A percentile compares a stretch with the other conserved stretches of the same genome.
These are phyloP conservation scores for Cichladusa arquata DNA, from an alignment of 2,113 vertebrate genomes.

Conservation along the genomic window DNA sequence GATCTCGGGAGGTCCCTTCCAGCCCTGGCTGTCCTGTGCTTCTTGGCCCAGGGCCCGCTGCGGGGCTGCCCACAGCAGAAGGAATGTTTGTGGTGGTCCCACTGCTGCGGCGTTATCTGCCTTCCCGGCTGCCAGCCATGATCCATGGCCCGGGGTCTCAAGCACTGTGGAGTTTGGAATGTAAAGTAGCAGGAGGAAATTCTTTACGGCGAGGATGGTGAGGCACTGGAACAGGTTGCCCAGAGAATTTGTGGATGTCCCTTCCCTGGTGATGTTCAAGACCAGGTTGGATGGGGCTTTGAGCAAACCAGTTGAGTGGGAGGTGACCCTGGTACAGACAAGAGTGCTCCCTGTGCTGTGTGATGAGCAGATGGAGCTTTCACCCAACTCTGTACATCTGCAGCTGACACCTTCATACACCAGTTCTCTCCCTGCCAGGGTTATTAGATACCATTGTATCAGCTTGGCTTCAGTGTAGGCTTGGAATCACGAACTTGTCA, in stretches of 20 bases:
- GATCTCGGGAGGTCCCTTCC: background rate
- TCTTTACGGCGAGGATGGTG: rapidly evolving
- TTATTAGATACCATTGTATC: background rate
- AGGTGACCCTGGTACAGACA: rapidly evolving
- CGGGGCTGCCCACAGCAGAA: background rate
- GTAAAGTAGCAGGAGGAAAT: background rate
- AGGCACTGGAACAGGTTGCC: background rate
- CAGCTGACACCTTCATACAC: rapidly evolving
- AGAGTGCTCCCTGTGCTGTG: background rate
- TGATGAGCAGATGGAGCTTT: rapidly evolving
- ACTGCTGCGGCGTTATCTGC: rapidly evolving
- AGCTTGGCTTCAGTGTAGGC: background rate
- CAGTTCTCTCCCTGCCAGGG: rapidly evolving
- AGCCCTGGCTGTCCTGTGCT: background rate
- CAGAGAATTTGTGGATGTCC: background rate
- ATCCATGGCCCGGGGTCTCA: rapidly evolving
- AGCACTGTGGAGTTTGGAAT: rapidly evolving
- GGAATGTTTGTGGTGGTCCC: background rate
- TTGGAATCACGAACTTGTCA: rapidly evolving
- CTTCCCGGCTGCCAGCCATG: rapidly evolving
- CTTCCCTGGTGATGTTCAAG: background rate
- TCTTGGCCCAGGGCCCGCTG: background rate
- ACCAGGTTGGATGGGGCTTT: background rate
- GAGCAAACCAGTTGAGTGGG: background rate
- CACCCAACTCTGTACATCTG: rapidly evolving